Evolutionary conservation across 2,797 vertebrate genomes (phyloP), one percentile per base, ranked within the genome.

Genomic region (Acrossocheilus fasciatus): DNA sequence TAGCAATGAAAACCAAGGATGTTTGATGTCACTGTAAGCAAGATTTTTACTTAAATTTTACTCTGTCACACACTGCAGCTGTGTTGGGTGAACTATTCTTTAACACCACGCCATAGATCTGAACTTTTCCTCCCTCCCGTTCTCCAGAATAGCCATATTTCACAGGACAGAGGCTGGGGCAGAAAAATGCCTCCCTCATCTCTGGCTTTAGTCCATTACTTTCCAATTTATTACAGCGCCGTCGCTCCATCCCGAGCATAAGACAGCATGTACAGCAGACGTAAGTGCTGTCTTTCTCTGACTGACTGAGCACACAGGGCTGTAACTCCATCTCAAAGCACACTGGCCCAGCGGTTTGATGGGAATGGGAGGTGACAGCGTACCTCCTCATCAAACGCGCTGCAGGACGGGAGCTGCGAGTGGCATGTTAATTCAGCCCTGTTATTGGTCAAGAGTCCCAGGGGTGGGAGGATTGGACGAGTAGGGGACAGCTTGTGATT

Each of bases 241-340:
- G 20, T 66, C 43, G 15, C 41, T 81, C 77, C 36, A 17, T 72
- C 17, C 14, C 15, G 43, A 26, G 52, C 26, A 18, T 68, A 68
- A 81, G 78, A 69, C 47, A 12, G 68, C 81, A 68, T 88, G 84
- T 87, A 75, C 68, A 75, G 79, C 52, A 69, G 64, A 52, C 59
- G n/a, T 14, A 23, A 66, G 52, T 50, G 20, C 86, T 64, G 30
- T 36, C 72, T 85, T 66, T 68, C 59, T 83, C 62, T 81, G 52
- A 64, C 83, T 82, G 72, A 72, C 74, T 85, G 82, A 83, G 84
- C 72, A 86, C 73, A 57, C 30, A 57, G 70, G 57, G 17, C 68
- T 66, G 52, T 89, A 87, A 86, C 81, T 89, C 89, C 81, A 62
- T 87, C 86, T 87, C 66, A 85, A 73, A 79, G 70, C 81, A 59